A percentile compares a stretch with the other conserved stretches of the same genome.
Conservation (phyloP, 2,797 vertebrate species). For the Pangasius mekongensis region DNA sequence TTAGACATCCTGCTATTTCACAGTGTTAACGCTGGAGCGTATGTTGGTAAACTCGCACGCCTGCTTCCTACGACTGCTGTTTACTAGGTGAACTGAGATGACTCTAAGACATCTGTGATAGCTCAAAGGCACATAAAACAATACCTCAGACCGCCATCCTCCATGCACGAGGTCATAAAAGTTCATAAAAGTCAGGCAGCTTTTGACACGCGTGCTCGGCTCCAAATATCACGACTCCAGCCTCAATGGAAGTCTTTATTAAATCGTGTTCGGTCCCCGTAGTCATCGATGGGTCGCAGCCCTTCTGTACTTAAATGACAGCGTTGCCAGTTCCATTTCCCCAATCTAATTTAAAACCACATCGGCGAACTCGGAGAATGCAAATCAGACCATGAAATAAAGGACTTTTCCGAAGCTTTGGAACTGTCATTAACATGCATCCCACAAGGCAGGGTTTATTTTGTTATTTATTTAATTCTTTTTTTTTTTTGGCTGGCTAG, state of each 20-base stretch:
- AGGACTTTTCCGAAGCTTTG: slow-evolving; percentile 40
- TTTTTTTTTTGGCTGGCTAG: not conserved
- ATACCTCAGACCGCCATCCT: slow-evolving; percentile 44
- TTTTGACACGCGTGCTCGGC: slow-evolving; percentile 49
- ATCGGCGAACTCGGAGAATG: slow-evolving; percentile 49
- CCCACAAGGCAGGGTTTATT: slow-evolving; percentile 26
- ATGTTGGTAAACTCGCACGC: not conserved
- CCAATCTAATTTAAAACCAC: slow-evolving; percentile 59
- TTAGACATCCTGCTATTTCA: not conserved
- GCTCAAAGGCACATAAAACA: slow-evolving; percentile 54
- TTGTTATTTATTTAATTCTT: slow-evolving; percentile 27
- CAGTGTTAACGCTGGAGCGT: not conserved
- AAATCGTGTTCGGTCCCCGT: slow-evolving; percentile 58
- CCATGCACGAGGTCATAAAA: slow-evolving; percentile 53
- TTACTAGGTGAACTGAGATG: slow-evolving; percentile 46
- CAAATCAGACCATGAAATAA: slow-evolving; percentile 49
- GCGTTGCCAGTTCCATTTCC: slow-evolving; percentile 49
- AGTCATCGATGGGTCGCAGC: slow-evolving; percentile 49
- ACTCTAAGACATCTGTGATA: slow-evolving; percentile 42
- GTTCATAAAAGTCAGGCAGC: slow-evolving; percentile 50
- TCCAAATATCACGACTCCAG: slow-evolving; percentile 55
- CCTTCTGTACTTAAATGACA: slow-evolving; percentile 55
- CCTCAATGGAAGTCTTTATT: slow-evolving; percentile 59
- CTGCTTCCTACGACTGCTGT: slow-evolving; percentile 34
- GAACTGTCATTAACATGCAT: slow-evolving; percentile 43